Base-by-base conservation (phyloP, 92 coral and sea anemone species). In the Porites cylindrica region DNA sequence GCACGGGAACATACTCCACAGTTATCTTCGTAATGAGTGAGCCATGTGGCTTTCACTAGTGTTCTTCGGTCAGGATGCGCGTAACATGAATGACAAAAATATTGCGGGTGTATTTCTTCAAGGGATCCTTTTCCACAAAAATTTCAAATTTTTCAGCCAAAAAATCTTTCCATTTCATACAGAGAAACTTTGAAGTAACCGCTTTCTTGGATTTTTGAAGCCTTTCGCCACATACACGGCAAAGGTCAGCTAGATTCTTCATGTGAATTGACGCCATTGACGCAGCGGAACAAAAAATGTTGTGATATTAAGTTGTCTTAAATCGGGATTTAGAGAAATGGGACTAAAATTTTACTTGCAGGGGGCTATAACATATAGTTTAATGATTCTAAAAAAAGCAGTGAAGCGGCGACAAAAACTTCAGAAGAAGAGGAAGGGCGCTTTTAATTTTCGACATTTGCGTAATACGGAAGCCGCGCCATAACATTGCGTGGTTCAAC, bases 71-170 rank as follows among this genome's bases (percentile, higher is more conserved):
- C 43, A 7, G 65, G 79, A 75, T 75, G 79, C 79, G 66, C 64
- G 18, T 50, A 75, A 26, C 79, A 75, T 19, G 62, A 10, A 26
- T 75, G 62, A 51, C 64, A 75, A 75, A 75, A 52, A 53, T 53
- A 75, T 51, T 75, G 63, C 4, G 64, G 79, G 20, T 75, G 79
- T 50, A 75, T 51, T 53, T 75, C 79, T 21, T n/a, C 43, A 52
- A 59, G 53, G n/a, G n/a, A 38, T 70, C 75, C 53, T 70, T 70
- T 6, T 19, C 62, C 3, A 75, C 47, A 53, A 52, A 20, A 32
- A 75, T 75, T 23, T 50, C 26, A 69, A 69, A 69, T 69, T 24
- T 23, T 69, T 69, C 53, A 1, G 74, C 51, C 51, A 69, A 10
- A 19, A 24, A 69, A 26, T 69, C 74, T 13, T 29, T 69, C 74